Percentiles rank a stretch among this genome's conserved stretches.
Conservation (phyloP, 2,113 vertebrate genomes). For the Reinhardtius hippoglossoides region DNA sequence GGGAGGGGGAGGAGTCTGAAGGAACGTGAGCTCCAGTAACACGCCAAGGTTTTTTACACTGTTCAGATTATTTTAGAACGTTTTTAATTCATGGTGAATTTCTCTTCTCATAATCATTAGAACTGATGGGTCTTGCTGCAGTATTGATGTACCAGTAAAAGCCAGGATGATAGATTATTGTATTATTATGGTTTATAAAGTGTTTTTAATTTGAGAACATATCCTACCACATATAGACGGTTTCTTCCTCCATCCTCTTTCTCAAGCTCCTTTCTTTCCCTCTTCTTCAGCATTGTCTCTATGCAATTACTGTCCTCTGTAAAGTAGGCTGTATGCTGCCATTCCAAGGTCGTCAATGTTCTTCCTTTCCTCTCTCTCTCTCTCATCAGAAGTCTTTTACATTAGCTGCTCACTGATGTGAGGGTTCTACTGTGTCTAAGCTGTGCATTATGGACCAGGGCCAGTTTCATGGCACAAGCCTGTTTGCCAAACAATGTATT, state of each 20-base stretch:
- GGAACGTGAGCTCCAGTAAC: slow-evolving; percentile 13
- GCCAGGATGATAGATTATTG: slow-evolving; percentile 1
- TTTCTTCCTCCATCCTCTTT: neutral
- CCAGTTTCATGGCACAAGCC: slow-evolving; percentile 58
- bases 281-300: slow-evolving; percentile 51
- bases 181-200: slow-evolving; percentile 14
- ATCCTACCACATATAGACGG: neutral
- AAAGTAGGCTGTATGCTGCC: slow-evolving; percentile 59
- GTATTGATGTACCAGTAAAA: slow-evolving; percentile 43
- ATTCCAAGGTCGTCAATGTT: neutral
- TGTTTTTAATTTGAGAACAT: slow-evolving; percentile 15
- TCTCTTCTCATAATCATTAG: slow-evolving; percentile 8
- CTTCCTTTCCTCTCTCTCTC: neutral
- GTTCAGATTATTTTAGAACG: slow-evolving; percentile 7
- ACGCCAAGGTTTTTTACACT: slow-evolving; percentile 44
- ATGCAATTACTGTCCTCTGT: slow-evolving; percentile 72
- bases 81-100: slow-evolving; percentile 33
- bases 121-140: slow-evolving; percentile 21
- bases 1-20: neutral
- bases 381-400: slow-evolving; percentile 2
- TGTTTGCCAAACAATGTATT: slow-evolving; percentile 71
- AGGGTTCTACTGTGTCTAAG: slow-evolving; percentile 41
- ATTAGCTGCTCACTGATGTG: neutral
- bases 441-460: slow-evolving; percentile 57
- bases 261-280: slow-evolving; percentile 1